These are phyloP conservation scores for Sipha maydis DNA, from an alignment of 2,888 invertebrate species.

Conservation along the genomic window DNA sequence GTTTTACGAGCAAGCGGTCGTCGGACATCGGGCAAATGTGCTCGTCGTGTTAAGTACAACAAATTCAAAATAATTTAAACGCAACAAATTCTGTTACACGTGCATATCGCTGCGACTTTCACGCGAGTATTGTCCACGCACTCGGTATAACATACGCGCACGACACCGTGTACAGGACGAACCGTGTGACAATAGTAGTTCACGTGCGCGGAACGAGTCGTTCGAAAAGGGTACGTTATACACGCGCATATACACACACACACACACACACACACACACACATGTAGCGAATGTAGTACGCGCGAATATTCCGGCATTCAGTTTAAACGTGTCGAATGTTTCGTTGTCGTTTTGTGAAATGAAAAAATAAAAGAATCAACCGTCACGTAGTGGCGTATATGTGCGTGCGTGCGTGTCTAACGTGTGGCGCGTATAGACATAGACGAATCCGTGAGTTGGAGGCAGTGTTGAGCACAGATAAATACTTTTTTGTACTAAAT, in stretches of 20 bases:
- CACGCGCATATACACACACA: neutral
- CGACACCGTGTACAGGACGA: neutral
- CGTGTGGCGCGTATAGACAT: too few relatives aligned
- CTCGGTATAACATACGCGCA: neutral
- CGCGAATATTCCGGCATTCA: neutral
- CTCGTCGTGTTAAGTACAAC: neutral
- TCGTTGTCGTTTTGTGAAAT: neutral
- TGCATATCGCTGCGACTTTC: neutral
- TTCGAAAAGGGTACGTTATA: neutral
- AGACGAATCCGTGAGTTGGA: too few relatives aligned
- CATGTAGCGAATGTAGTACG: neutral
- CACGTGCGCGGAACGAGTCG: neutral
- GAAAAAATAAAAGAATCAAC: neutral
- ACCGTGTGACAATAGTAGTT: neutral
- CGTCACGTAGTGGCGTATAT: neutral
- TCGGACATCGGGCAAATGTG: neutral
- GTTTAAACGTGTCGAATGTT: neutral
- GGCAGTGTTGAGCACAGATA: too few relatives aligned
- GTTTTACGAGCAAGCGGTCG: neutral
- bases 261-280: neutral
- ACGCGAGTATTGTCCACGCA: neutral
- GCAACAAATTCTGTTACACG: neutral
- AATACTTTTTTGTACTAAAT: too few relatives aligned
- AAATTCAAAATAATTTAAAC: too few relatives aligned
- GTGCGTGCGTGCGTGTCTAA: neutral